These are phyloP conservation scores for Melipona bicolor DNA, from an alignment of 2,888 invertebrate species.

Conservation along the genomic window DNA sequence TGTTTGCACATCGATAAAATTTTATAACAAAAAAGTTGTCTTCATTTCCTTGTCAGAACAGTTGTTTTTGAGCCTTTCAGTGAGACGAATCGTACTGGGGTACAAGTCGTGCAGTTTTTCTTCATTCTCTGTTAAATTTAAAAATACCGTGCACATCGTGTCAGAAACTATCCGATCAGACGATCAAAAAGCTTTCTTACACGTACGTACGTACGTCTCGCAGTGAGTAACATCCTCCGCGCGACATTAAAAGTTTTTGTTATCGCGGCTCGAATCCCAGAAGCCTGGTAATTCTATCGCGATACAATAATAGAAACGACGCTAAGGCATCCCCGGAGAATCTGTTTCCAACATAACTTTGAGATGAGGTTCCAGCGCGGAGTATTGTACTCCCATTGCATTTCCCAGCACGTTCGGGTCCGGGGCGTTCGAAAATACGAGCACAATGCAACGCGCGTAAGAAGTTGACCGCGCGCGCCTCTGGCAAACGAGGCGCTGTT, in stretches of 20 bases:
- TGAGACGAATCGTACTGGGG: no score
- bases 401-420: not conserved
- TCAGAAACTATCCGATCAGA: not conserved
- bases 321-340: slow-evolving; percentile 25
- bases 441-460: slow-evolving; percentile 1
- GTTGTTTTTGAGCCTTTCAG: no score
- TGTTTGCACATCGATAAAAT: no score
- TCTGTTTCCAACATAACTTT: slow-evolving; percentile 13
- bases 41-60: no score
- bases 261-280: slow-evolving; percentile 7
- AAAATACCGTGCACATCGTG: not conserved
- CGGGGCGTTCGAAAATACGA: slow-evolving; percentile 1
- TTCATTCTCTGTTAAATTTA: not conserved
- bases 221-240: not conserved
- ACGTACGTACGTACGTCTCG: not conserved
- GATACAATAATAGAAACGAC: slow-evolving; percentile 28
- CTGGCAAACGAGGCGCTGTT: not conserved
- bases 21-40: no score
- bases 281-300: slow-evolving; percentile 17
- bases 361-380: not conserved
- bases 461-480: slow-evolving; percentile 5
- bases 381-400: slow-evolving; percentile 25
- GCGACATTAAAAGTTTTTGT: slow-evolving; percentile 6
- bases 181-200: no score
- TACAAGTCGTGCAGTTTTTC: no score